Percentiles rank a stretch among this genome's conserved stretches.
Evolutionary conservation across 2,888 invertebrate species (phyloP).

Genomic region (Noctua janthe): DNA sequence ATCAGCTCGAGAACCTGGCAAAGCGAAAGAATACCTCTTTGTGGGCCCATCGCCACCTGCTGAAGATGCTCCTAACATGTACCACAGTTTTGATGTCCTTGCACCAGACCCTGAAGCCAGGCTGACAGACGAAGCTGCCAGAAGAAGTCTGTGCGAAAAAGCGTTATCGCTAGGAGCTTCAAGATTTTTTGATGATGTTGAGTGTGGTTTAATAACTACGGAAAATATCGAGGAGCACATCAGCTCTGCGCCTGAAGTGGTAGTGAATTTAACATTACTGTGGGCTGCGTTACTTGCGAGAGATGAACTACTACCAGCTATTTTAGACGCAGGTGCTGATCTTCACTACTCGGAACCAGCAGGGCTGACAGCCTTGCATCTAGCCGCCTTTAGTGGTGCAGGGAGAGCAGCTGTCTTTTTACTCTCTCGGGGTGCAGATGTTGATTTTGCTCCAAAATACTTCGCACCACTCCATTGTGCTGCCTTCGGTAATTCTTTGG

Average conservation of each 20-base stretch:
- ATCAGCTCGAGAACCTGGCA: conserved; percentile 89
- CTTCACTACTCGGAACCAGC: conserved; percentile 93
- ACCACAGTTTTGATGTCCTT: conserved; percentile 94
- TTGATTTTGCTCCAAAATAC: conserved; percentile 92
- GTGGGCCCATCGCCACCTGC: conserved; percentile 95
- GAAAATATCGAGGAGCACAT: conserved; percentile 91
- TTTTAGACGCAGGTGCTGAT: conserved; percentile 92
- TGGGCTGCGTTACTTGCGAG: conserved; percentile 94
- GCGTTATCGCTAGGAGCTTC: conserved; percentile 92
- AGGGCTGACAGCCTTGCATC: conserved; percentile 94
- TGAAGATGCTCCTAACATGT: conserved; percentile 94
- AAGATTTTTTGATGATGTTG: conserved; percentile 93
- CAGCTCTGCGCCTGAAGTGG: conserved; percentile 91
- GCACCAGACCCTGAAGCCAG: conserved; percentile 93
- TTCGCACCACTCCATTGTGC: conserved; percentile 97
- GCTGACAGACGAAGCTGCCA: conserved; percentile 93
- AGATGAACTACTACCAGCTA: conserved; percentile 92
- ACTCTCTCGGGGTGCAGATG: conserved; percentile 92
- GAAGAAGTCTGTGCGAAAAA: conserved; percentile 93
- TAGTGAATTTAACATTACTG: conserved; percentile 93
- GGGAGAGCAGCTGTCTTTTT: conserved; percentile 92
- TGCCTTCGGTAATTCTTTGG: conserved; percentile 96
- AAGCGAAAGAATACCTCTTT: conserved; percentile 93
- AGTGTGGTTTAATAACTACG: conserved; percentile 91
- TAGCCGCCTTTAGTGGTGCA: conserved; percentile 94